Evolutionary conservation across 1,140 invertebrate genomes (phyloP).

Genomic region (Mactra quadrangularis): DNA sequence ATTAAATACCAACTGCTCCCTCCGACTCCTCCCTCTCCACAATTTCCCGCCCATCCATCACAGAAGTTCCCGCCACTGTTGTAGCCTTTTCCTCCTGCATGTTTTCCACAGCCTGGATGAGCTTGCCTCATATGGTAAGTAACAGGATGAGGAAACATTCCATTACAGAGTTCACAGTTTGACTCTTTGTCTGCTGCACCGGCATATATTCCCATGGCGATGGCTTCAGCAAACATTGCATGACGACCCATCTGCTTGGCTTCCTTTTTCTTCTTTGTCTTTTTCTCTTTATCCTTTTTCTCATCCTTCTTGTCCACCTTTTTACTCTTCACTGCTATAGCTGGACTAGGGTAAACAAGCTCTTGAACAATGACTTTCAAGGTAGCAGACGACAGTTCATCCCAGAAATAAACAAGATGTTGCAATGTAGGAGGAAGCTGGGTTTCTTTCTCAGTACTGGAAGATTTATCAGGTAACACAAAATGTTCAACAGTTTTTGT

Average conservation of each 20-base stretch:
- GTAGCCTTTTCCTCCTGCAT: slow-evolving; percentile 94
- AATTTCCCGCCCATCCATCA: slow-evolving; percentile 94
- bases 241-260: slow-evolving; percentile 81
- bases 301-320: slow-evolving; percentile 84
- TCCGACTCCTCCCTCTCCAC: slow-evolving; percentile 93
- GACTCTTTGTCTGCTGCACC: slow-evolving; percentile 85
- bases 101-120: slow-evolving; percentile 95
- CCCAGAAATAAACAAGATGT: slow-evolving; percentile 90
- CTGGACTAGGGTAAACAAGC: slow-evolving; percentile 83
- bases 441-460: slow-evolving; percentile 85
- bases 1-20: slow-evolving; percentile 95
- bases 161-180: slow-evolving; percentile 94
- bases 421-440: slow-evolving; percentile 92
- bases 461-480: slow-evolving; percentile 39
- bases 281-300: slow-evolving; percentile 82
- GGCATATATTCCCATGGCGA: slow-evolving; percentile 72
- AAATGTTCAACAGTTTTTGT: slow-evolving; percentile 64
- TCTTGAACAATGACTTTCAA: slow-evolving; percentile 88
- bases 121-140: slow-evolving; percentile 95
- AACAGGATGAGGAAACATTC: slow-evolving; percentile 89
- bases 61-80: slow-evolving; percentile 93
- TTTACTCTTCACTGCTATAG: slow-evolving; percentile 81
- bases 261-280: slow-evolving; percentile 83
- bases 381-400: slow-evolving; percentile 89
- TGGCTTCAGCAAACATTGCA: slow-evolving; percentile 67